These are phyloP conservation scores for Chaitophorus viminalis DNA, from an alignment of 2,888 invertebrate species.

Conservation along the genomic window DNA sequence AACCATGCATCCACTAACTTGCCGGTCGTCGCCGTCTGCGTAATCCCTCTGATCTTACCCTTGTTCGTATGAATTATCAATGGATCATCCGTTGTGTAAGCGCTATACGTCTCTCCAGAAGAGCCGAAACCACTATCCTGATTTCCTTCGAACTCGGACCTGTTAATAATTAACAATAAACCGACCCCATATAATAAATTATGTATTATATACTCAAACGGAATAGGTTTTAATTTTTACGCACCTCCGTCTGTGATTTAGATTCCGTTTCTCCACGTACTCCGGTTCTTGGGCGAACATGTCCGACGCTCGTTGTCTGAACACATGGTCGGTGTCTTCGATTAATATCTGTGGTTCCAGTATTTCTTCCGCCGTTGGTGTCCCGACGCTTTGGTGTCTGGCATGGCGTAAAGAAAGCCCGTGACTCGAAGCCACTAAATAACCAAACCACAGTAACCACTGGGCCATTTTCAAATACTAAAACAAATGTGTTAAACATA, in stretches of 20 bases:
- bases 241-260: conserved; percentile 51
- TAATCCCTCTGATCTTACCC: conserved; percentile 80
- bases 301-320: conserved; percentile 57
- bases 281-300: conserved; percentile 58
- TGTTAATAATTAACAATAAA: background rate
- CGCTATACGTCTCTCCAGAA: conserved; percentile 38
- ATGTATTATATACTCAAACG: background rate
- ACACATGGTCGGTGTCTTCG: conserved; percentile 44
- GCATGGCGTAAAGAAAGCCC: conserved; percentile 52
- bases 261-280: conserved; percentile 40
- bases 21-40: conserved; percentile 78
- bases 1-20: conserved; percentile 86
- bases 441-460: conserved; percentile 52
- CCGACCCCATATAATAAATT: background rate
- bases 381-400: conserved; percentile 44
- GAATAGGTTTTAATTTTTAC: background rate
- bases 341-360: conserved; percentile 54
- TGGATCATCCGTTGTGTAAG: conserved; percentile 59
- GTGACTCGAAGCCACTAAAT: conserved; percentile 39
- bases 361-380: conserved; percentile 57
- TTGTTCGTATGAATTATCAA: conserved; percentile 82
- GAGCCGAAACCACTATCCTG: conserved; percentile 17
- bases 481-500: background rate
- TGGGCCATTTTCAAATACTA: conserved; percentile 49
- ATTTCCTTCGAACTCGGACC: conserved; percentile 34